These are phyloP conservation scores for Yoshiicerus persimilis DNA, from an alignment of 1,140 invertebrate genomes.

Conservation along the genomic window DNA sequence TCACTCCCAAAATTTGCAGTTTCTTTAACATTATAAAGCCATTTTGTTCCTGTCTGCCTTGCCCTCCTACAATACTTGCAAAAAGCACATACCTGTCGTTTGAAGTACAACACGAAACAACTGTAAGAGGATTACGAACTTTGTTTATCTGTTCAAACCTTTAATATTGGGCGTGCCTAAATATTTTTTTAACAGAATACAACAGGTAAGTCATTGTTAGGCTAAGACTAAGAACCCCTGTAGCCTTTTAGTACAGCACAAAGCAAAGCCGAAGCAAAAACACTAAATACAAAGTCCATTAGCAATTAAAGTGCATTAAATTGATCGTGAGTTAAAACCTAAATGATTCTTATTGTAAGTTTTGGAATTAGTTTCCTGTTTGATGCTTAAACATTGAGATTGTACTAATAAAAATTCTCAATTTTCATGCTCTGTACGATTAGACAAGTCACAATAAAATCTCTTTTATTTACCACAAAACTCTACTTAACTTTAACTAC, in stretches of 20 bases:
- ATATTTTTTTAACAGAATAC: too few relatives aligned
- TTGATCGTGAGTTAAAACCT: not conserved
- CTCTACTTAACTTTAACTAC: too few relatives aligned
- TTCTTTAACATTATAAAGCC: not conserved
- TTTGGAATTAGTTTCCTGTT: too few relatives aligned
- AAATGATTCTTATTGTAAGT: not conserved
- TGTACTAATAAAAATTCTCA: too few relatives aligned
- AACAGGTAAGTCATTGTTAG: not conserved
- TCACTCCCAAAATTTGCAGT: not conserved
- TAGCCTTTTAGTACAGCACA: not conserved
- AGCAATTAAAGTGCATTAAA: not conserved
- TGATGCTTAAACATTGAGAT: too few relatives aligned
- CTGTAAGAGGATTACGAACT: not conserved
- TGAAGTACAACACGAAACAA: not conserved
- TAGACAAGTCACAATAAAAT: too few relatives aligned
- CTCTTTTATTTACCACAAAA: not conserved
- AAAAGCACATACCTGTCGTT: not conserved
- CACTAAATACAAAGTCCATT: not conserved
- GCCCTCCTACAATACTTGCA: not conserved
- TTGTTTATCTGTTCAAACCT: not conserved
- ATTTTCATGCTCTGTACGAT: too few relatives aligned
- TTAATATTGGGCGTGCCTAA: not conserved
- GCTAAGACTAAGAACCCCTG: not conserved
- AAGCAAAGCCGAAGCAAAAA: not conserved
- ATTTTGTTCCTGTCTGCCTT: not conserved